phyloP scores from a whole-genome alignment of 2,888 invertebrate species.

The Brachycybe producta region DNA sequence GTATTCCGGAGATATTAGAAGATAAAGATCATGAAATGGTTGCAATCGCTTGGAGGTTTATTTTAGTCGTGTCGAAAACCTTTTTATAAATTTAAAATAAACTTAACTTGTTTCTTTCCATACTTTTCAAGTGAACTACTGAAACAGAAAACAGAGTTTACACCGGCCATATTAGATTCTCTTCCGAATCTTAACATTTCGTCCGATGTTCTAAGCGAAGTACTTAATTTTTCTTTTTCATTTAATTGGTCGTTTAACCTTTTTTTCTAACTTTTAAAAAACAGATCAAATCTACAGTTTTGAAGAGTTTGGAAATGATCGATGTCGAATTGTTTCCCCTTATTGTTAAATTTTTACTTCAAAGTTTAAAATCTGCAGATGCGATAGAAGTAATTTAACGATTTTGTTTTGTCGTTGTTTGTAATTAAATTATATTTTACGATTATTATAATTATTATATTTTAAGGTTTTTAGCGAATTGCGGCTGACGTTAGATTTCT shows the following conservation, averaged over 20 bases:
- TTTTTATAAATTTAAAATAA: background rate
- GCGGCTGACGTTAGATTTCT: background rate
- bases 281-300: too few relatives aligned
- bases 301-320: background rate
- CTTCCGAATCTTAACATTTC: background rate
- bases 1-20: background rate
- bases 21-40: slow-evolving; percentile 4
- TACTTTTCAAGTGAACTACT: background rate
- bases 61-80: background rate
- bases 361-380: too few relatives aligned
- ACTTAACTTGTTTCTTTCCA: too few relatives aligned
- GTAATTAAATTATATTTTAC: background rate
- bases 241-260: too few relatives aligned
- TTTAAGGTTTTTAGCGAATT: slow-evolving; percentile 3
- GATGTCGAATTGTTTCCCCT: background rate
- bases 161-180: slow-evolving; percentile 3
- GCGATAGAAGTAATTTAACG: slow-evolving; percentile 2
- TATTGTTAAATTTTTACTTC: too few relatives aligned
- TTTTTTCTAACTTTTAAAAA: too few relatives aligned
- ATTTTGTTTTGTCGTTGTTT: background rate
- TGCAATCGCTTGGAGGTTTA: background rate
- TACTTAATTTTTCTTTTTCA: background rate
- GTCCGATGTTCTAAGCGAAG: background rate
- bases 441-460: too few relatives aligned
- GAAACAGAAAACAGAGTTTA: background rate